phyloP scores from a whole-genome alignment of 2,888 invertebrate genomes.

The Tinea semifulvella region DNA sequence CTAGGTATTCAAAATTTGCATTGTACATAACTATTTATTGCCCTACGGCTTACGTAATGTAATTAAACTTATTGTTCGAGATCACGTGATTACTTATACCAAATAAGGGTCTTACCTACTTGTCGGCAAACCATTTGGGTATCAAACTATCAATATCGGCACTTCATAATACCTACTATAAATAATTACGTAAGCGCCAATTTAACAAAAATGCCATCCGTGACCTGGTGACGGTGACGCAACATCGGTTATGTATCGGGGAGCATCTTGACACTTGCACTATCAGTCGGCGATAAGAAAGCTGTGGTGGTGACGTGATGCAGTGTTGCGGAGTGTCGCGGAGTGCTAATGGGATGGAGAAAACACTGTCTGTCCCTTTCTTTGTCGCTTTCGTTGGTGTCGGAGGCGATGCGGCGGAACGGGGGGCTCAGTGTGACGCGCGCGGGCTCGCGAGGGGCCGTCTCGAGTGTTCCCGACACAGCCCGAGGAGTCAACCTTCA shows the following conservation, averaged over 20 bases:
- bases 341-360: no score
- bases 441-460: conserved; percentile 36
- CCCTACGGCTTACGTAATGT: neutral
- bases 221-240: neutral
- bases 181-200: neutral
- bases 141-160: no score
- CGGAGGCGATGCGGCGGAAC: no score
- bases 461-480: conserved; percentile 20
- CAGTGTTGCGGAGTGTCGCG: no score
- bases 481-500: conserved; percentile 51
- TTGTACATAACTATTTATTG: conserved; percentile 1
- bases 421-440: no score
- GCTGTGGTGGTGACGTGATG: conserved; percentile 39
- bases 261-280: conserved; percentile 20
- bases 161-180: conserved; percentile 3
- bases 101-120: no score
- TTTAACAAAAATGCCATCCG: conserved; percentile 2
- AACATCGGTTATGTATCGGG: neutral
- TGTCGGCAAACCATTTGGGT: no score
- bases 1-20: conserved; percentile 1
- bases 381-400: conserved; percentile 48
- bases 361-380: conserved; percentile 55
- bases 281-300: conserved; percentile 39
- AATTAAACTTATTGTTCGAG: no score
- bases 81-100: no score